A percentile compares a stretch with the other conserved stretches of the same genome.
Conservation (phyloP, 2,888 invertebrate genomes). For the Xestia ashworthii region DNA sequence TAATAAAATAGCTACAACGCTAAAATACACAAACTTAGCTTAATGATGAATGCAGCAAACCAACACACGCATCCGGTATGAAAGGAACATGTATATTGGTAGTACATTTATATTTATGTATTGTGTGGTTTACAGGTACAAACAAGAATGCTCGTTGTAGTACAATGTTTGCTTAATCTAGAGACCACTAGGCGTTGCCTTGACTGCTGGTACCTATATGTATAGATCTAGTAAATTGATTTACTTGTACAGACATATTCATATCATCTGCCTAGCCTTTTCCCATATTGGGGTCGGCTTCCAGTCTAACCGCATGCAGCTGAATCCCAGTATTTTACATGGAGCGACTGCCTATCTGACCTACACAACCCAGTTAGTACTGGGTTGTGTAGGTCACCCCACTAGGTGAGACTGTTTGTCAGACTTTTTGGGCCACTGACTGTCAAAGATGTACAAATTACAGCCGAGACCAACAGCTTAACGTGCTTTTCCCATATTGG, state of each 20-base stretch:
- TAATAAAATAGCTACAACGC: background rate
- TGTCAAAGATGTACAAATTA: no score
- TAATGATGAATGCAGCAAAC: conserved; percentile 14
- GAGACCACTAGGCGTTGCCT: conserved; percentile 32
- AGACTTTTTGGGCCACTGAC: no score
- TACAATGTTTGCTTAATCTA: conserved; percentile 38
- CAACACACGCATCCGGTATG: conserved; percentile 2
- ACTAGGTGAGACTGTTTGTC: no score
- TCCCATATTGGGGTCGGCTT: no score
- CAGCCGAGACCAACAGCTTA: no score
- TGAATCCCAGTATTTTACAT: no score
- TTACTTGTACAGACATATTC: background rate
- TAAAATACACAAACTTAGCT: background rate
- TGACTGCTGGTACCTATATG: conserved; percentile 29
- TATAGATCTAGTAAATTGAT: conserved; percentile 22
- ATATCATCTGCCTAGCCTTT: background rate
- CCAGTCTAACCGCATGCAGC: no score
- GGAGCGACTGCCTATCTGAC: no score
- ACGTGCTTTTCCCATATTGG: no score
- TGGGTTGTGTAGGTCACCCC: no score
- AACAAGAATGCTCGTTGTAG: conserved; percentile 32
- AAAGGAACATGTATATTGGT: background rate
- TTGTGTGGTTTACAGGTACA: conserved; percentile 6
- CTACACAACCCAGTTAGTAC: no score
- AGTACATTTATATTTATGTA: background rate